Percentiles rank a stretch among this genome's conserved stretches.
These are phyloP conservation scores for Schlechtendalia chinensis DNA, from an alignment of 1,140 invertebrate species.

Conservation along the genomic window DNA sequence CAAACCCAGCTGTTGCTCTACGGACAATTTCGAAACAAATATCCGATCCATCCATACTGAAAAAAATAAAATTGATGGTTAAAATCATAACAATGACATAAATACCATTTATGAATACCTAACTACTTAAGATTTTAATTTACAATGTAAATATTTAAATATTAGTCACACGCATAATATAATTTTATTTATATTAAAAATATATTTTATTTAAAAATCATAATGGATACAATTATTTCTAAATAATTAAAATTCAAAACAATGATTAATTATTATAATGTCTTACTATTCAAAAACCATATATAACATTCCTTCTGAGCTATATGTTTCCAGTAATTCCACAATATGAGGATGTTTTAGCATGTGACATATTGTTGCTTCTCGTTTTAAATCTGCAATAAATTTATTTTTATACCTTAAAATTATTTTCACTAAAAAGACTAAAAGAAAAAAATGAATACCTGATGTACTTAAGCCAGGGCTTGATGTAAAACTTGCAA, in stretches of 20 bases:
- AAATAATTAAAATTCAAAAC: too few relatives aligned
- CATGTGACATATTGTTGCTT: slow-evolving; percentile 98
- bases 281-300: slow-evolving; percentile 99
- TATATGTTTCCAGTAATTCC: slow-evolving; percentile 96
- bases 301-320: slow-evolving; percentile 96
- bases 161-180: too few relatives aligned
- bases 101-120: background rate
- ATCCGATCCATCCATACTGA: slow-evolving; percentile 97
- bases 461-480: slow-evolving; percentile 93
- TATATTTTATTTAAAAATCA: too few relatives aligned
- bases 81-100: background rate
- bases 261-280: too few relatives aligned
- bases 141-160: background rate
- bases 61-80: slow-evolving; percentile 18
- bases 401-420: background rate
- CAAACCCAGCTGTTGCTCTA: slow-evolving; percentile 90
- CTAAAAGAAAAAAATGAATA: slow-evolving; percentile 59
- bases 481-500: slow-evolving; percentile 93
- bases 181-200: too few relatives aligned
- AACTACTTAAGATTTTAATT: background rate
- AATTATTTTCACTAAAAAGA: background rate
- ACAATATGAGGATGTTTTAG: slow-evolving; percentile 98
- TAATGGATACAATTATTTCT: too few relatives aligned
- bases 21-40: slow-evolving; percentile 98
- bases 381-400: slow-evolving; percentile 85